Evolutionary conservation across 1,140 invertebrate species (phyloP), one percentile per base, ranked within the genome.

Genomic region (Sycophila sp.): DNA sequence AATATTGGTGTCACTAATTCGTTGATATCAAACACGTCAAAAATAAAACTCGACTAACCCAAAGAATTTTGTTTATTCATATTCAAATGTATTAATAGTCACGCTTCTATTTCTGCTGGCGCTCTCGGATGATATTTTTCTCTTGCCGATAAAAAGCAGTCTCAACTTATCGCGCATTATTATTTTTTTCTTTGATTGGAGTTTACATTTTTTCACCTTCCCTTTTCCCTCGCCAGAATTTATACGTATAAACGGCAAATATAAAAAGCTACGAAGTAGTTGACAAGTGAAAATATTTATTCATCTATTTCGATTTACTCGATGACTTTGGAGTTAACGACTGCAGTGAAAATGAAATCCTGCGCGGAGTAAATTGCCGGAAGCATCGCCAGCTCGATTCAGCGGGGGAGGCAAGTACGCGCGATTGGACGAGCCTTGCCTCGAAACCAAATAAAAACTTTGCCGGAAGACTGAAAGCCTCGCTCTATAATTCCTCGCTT

Each of bases 91-190:
- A 51, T 62, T 69, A 62, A 42, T 69, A 69, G 34, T 42, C 7
- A 13, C 40, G 28, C 17, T 51, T 69, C 47, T 69, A 62, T 69
- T 69, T 62, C 24, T 3, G 51, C 51, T 40, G n/a, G n/a, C 38
- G 36, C 56, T 32, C 19, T 7, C 36, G 19, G 1, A 13, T 15
- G 30, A 15, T 36, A 19, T 36, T 56, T 34, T 38, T 58, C 26
- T 30, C 28, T 53, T 26, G n/a, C 10, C 22, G 11, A n/a, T 30
- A 5, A 19, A 17, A 42, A 42, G 22, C 22, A 45, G 1, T 19
- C 1, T 22, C 17, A 45, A 45, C 2, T 38, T 38, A 15, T 38
- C 36, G 36, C n/a, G 40, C n/a, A n/a, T n/a, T n/a, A n/a, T n/a
- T n/a, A n/a, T n/a, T n/a, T n/a, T n/a, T n/a, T n/a, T n/a, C n/a